These are phyloP conservation scores for Patiria pectinifera DNA, from an alignment of 53 echinoderm and acorn worm species.

Conservation along the genomic window DNA sequence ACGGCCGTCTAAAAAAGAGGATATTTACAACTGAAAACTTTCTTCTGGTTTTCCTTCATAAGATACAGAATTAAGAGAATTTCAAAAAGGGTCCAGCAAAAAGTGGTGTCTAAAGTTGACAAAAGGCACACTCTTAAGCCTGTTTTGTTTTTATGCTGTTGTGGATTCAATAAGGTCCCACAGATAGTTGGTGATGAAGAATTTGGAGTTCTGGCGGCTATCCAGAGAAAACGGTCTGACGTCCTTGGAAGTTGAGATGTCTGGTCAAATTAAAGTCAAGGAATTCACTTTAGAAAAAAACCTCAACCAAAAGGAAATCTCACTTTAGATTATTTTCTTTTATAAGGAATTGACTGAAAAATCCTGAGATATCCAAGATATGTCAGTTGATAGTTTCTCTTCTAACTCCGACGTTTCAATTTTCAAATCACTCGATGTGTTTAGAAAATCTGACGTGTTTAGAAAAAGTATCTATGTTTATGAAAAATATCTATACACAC, in stretches of 20 bases:
- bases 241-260: slow-evolving; percentile 90
- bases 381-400: no score
- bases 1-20: neutral
- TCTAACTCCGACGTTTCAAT: no score
- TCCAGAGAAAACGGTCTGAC: slow-evolving; percentile 92
- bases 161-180: slow-evolving; percentile 90
- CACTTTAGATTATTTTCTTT: neutral
- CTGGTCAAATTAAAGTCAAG: slow-evolving; percentile 54
- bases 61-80: no score
- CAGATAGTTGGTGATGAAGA: slow-evolving; percentile 96
- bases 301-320: neutral
- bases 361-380: no score
- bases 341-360: no score
- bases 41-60: neutral
- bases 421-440: no score
- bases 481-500: no score
- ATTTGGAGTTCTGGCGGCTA: slow-evolving; percentile 89
- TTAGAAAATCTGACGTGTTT: no score
- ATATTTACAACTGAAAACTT: neutral
- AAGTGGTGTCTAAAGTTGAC: neutral
- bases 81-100: no score
- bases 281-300: neutral
- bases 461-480: no score
- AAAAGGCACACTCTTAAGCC: neutral
- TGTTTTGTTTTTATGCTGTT: slow-evolving; percentile 31